Percentiles rank a stretch among this genome's conserved stretches.
Conservation (phyloP, 1,140 invertebrate species). For the Amphibalanus amphitrite region DNA sequence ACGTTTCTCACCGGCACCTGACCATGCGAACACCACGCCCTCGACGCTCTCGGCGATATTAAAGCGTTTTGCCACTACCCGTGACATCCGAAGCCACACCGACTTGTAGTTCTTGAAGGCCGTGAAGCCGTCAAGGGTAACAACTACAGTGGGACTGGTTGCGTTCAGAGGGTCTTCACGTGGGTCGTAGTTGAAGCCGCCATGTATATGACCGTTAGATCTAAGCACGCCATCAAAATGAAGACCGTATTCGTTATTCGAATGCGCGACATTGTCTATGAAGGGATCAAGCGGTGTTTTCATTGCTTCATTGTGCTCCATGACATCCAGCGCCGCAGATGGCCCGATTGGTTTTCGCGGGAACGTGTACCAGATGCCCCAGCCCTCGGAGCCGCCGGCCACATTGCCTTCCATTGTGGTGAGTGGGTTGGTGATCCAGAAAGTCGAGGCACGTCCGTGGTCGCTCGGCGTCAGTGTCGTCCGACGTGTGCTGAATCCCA, state of each 20-base stretch:
- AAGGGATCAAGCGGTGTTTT: not conserved
- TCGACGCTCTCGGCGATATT: not conserved
- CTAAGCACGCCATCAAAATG: not conserved
- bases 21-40: not conserved
- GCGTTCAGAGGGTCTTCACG: not conserved
- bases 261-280: not conserved
- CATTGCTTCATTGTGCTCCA: not conserved
- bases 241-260: not conserved
- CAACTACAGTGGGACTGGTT: not conserved
- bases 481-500: not conserved
- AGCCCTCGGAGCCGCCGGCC: constrained; percentile 1
- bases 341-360: not conserved
- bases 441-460: not conserved
- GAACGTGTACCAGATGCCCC: not conserved
- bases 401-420: not conserved
- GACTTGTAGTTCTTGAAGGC: constrained; percentile 3
- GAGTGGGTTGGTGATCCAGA: not conserved
- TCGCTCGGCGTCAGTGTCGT: not conserved
- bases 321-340: not conserved
- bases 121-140: not conserved
- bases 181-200: not conserved
- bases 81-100: not conserved
- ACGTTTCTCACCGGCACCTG: not conserved
- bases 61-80: not conserved
- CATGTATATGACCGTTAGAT: not conserved